Evolutionary conservation across 1,140 invertebrate species (phyloP).

Genomic region (Palaemon carinicauda): DNA sequence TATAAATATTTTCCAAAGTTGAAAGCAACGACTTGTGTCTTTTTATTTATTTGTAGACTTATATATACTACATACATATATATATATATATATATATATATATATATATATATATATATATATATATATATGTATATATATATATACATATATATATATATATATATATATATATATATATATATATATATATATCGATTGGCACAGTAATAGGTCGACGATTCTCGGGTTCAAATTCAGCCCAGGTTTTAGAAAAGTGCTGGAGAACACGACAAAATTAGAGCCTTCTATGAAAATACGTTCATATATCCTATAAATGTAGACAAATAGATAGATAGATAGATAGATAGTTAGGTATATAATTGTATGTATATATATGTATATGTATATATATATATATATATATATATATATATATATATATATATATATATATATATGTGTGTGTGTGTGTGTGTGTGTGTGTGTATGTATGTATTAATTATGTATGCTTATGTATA

Average conservation of each 20-base stretch:
- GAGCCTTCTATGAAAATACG: no score
- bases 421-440: neutral
- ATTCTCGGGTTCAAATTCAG: no score
- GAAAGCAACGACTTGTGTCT: neutral
- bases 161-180: neutral
- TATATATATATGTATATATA: no score
- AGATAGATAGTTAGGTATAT: neutral
- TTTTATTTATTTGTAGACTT: neutral
- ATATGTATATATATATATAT: slow-evolving; percentile 2
- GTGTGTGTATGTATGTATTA: neutral
- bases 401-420: neutral
- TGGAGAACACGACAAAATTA: no score
- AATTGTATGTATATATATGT: neutral
- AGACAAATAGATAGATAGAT: neutral
- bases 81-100: neutral
- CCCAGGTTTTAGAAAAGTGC: no score
- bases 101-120: neutral
- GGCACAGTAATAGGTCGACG: no score
- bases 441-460: slow-evolving; percentile 21
- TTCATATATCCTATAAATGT: no score
- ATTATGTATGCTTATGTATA: neutral
- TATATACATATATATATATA: neutral
- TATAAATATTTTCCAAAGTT: neutral
- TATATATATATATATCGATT: no score
- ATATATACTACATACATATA: neutral